phyloP scores from a whole-genome alignment of 2,888 invertebrate genomes.

The Plusia festucae region DNA sequence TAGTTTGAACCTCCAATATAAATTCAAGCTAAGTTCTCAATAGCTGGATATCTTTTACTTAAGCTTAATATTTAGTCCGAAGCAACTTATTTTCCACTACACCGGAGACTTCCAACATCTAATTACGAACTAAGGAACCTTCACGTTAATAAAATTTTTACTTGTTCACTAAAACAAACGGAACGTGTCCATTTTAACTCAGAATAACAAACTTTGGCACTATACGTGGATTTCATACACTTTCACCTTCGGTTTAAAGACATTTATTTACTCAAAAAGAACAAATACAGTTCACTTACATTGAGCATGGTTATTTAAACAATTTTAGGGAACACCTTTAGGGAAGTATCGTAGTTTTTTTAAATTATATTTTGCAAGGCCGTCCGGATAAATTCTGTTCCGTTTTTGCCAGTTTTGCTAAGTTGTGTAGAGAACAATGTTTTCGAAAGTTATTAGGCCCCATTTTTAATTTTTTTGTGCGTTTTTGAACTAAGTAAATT shows the following conservation, averaged over 20 bases:
- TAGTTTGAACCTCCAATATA: constrained; percentile 6
- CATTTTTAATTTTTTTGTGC: background rate
- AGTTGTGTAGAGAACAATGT: background rate
- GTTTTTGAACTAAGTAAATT: background rate
- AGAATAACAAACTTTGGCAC: constrained; percentile 41
- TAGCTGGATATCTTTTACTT: no score
- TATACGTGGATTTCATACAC: constrained; percentile 36
- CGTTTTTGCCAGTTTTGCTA: background rate
- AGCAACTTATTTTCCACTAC: constrained; percentile 14
- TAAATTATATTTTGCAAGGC: constrained; percentile 21
- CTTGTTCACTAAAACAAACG: constrained; percentile 35
- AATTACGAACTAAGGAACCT: constrained; percentile 33
- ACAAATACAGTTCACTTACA: no score
- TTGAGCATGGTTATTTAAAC: no score
- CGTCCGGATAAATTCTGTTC: constrained; percentile 15
- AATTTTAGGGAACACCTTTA: no score
- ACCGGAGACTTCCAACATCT: constrained; percentile 11
- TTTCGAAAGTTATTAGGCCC: background rate
- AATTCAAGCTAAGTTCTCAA: no score
- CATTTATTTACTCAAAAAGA: no score
- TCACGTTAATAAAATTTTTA: constrained; percentile 50
- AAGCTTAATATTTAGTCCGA: constrained; percentile 36
- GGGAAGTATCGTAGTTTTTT: constrained; percentile 44
- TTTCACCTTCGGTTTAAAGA: no score
- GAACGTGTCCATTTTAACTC: constrained; percentile 36